Evolutionary conservation across 2,888 invertebrate genomes (phyloP).

Genomic region (Pyrgus malvae): DNA sequence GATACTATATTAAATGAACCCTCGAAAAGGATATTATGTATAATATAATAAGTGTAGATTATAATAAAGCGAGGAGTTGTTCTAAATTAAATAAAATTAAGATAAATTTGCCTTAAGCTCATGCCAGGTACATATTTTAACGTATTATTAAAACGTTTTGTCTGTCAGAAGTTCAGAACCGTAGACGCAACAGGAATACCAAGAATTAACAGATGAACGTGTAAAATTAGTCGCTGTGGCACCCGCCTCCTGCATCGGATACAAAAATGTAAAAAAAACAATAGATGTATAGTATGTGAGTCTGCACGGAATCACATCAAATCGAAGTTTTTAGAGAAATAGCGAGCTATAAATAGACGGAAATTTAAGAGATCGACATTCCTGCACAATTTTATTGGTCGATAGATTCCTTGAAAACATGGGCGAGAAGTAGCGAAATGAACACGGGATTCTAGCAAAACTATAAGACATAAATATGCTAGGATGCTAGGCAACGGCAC

Average conservation of each 20-base stretch:
- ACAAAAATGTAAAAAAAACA: conserved; percentile 19
- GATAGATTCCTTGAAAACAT: too few relatives aligned
- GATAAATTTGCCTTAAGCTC: too few relatives aligned
- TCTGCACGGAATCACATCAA: conserved; percentile 9
- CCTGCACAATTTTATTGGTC: neutral
- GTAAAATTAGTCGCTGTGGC: conserved; percentile 20
- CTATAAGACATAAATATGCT: too few relatives aligned
- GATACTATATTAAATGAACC: too few relatives aligned
- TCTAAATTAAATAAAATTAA: too few relatives aligned
- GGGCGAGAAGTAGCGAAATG: too few relatives aligned
- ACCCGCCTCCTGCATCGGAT: conserved; percentile 13
- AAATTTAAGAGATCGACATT: neutral
- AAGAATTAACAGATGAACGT: conserved; percentile 15
- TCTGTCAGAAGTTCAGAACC: neutral
- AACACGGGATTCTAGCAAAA: too few relatives aligned
- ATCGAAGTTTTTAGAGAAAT: conserved; percentile 4
- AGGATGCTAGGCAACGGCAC: too few relatives aligned
- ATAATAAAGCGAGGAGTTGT: too few relatives aligned
- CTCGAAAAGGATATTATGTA: too few relatives aligned
- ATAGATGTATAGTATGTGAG: conserved; percentile 16
- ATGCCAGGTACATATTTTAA: neutral
- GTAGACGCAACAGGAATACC: neutral
- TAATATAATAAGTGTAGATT: too few relatives aligned
- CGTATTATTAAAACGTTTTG: neutral
- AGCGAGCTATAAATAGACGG: neutral